Evolutionary conservation across 1,140 invertebrate genomes (phyloP), one percentile per base, ranked within the genome.

Genomic region (Macrobrachium nipponense): DNA sequence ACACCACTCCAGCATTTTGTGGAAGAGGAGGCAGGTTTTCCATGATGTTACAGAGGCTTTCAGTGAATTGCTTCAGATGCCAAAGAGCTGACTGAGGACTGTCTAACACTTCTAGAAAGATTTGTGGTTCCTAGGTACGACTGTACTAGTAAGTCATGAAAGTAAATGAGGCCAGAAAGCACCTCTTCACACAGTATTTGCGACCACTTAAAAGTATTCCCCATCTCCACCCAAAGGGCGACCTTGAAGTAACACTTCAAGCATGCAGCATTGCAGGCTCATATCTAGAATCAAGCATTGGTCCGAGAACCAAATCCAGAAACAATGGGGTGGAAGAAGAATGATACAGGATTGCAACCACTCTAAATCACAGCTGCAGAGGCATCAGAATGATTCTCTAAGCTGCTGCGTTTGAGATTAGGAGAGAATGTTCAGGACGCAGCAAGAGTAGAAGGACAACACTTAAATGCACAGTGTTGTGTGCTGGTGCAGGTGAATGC

Each of bases 131-230:
- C 44, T 14, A 36, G 0, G 73, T 76, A 76, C 5, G 20, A 76
- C 20, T 12, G 73, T 43, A 76, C 73, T n/a, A 36, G 20, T 15
- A 44, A 23, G n/a, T n/a, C 44, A 36, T 14, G 12, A 18, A 76
- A 36, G 73, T 76, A 44, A 76, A 76, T 76, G 44, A 43, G 44
- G 73, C 73, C 73, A 76, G 73, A 43, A 76, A 76, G 5, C 73
- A 76, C 18, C 44, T 76, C 73, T 36, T 44, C 44, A n/a, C 5
- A n/a, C 23, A 76, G 20, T 2, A 64, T 2, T 64, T 5, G 5
- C 73, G 73, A n/a, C 6, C 23, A 4, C 23, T 76, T 5, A 6
- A 76, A 43, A 76, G 5, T 43, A 76, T 12, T 76, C 27, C 73
- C 73, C n/a, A n/a, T n/a, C n/a, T n/a, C 73, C 73, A 43, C 6